Base-by-base conservation (phyloP, 2,113 vertebrate species). In the Halcyon senegalensis region DNA sequence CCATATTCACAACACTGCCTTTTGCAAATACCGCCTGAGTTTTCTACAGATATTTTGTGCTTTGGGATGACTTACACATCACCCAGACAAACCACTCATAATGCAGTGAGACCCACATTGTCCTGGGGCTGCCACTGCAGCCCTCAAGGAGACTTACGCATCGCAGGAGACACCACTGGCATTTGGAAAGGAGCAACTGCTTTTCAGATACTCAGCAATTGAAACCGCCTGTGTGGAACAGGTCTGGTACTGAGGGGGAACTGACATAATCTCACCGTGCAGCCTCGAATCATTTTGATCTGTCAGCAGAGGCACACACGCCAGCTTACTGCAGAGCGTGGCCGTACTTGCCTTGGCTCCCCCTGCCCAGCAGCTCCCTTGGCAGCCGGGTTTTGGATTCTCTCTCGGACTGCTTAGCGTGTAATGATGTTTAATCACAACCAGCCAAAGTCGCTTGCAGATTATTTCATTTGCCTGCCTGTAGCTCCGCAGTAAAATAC, bases 401-500 rank as follows among this genome's bases (percentile, higher is more conserved):
- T 31, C 33, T 44, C 73, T 91, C 0, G 0, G 33, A 83, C 83
- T 43, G 23, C 64, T 94, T 84, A 37, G 79, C 5, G 0, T 0
- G 0, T 70, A 80, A 63, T 31, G 58, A 33, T 82, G 69, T 91
- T 83, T 93, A 94, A 95, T 95, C 84, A 68, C 59, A 90, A 92
- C 58, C 69, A 91, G 87, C 37, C 79, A 93, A 85, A 91, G 62
- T 58, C 5, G 5, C 35, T 89, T 55, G 64, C 73, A 55, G 69
- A 59, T 87, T 73, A 81, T 95, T 96, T 81, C n/a, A 87, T 93
- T 93, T 74, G 84, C 51, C 77, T 78, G 84, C 78, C 87, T 68
- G 5, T 16, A 87, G 55, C 83, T 94, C 67, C 1, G 5, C 73
- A 74, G 72, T 89, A 90, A 96, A 95, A 97, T 77, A 63, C 81